These are phyloP conservation scores for Cryptus viduatorius DNA, from an alignment of 2,888 invertebrate species.

Conservation along the genomic window DNA sequence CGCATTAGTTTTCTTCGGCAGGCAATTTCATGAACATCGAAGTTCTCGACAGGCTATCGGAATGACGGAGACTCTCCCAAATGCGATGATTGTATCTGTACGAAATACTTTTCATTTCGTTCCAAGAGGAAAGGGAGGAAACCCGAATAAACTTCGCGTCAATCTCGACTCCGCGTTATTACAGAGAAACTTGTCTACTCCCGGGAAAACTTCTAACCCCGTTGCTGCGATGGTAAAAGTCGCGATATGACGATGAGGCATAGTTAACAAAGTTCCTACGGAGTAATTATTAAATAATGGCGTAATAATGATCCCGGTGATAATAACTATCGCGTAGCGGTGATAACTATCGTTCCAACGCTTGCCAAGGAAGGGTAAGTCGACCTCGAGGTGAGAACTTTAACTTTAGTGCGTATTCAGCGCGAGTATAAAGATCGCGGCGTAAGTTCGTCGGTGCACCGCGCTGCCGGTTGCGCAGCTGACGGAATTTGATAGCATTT, in stretches of 20 bases:
- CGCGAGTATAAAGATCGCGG: too few relatives aligned
- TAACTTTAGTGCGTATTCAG: too few relatives aligned
- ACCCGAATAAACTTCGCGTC: not conserved
- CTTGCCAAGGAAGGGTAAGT: too few relatives aligned
- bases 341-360: too few relatives aligned
- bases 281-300: constrained; percentile 42
- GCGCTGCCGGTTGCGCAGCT: too few relatives aligned
- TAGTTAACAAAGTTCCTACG: not conserved
- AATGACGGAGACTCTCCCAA: not conserved
- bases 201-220: not conserved
- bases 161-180: not conserved
- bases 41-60: not conserved
- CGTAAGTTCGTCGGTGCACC: too few relatives aligned
- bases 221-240: not conserved
- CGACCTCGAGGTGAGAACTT: too few relatives aligned
- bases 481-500: too few relatives aligned
- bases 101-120: not conserved
- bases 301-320: constrained; percentile 36
- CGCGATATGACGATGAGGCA: not conserved
- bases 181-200: not conserved
- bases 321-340: not conserved
- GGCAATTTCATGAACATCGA: constrained; percentile 3
- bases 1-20: constrained; percentile 14
- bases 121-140: not conserved
- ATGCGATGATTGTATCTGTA: not conserved